These are phyloP conservation scores for Morone chrysops DNA, from an alignment of 2,113 vertebrate genomes.

Conservation along the genomic window DNA sequence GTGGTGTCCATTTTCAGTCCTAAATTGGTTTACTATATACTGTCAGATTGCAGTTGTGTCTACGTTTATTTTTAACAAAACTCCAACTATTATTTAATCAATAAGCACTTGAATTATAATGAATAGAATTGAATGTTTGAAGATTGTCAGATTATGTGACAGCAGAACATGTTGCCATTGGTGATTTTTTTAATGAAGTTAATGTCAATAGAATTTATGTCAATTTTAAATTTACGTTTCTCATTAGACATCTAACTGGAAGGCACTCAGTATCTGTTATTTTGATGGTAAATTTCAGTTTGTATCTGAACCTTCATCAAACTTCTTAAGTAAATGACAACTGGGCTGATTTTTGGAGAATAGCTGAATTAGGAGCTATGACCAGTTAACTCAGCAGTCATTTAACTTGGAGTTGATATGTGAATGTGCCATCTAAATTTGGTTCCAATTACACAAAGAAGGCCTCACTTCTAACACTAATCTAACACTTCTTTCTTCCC, in stretches of 20 bases:
- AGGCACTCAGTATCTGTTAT: neutral
- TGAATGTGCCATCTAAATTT: constrained; percentile 7
- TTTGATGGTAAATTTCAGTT: neutral
- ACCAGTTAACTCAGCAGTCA: neutral
- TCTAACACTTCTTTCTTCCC: neutral
- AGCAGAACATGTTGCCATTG: neutral
- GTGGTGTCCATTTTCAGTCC: neutral
- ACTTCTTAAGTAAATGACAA: neutral
- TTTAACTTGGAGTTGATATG: neutral
- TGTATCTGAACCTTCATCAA: neutral
- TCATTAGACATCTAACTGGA: neutral
- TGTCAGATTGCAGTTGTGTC: constrained; percentile 5
- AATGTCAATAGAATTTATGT: neutral
- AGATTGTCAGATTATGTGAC: neutral
- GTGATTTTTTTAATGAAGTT: neutral
- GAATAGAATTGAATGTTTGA: neutral
- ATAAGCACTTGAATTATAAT: neutral
- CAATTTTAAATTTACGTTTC: neutral
- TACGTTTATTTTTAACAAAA: neutral
- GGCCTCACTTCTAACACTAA: neutral
- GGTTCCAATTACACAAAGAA: neutral
- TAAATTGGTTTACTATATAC: neutral
- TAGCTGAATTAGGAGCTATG: neutral
- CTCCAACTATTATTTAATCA: constrained; percentile 2
- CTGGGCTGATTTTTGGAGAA: neutral